Percentiles rank a stretch among this genome's conserved stretches.
Evolutionary conservation across 2,888 invertebrate genomes (phyloP).

Genomic region (Tetanocera ferruginea): DNA sequence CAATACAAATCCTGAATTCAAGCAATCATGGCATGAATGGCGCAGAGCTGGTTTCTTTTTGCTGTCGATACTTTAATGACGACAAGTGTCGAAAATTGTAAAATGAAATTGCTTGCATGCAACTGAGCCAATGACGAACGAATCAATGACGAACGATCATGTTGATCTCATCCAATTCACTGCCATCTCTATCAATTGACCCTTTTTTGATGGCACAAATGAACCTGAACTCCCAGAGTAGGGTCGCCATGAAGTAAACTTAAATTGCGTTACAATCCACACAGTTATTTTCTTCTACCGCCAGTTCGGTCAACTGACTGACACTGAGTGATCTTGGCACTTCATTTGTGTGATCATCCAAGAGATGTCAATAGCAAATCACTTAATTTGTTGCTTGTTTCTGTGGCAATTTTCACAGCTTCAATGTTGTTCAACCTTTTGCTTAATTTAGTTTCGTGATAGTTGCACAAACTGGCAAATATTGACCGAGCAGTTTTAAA

Average conservation of each 20-base stretch:
- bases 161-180: slow-evolving; percentile 22
- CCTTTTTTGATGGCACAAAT: slow-evolving; percentile 20
- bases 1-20: slow-evolving; percentile 8
- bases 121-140: not conserved
- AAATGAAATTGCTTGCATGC: slow-evolving; percentile 17
- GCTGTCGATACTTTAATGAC: slow-evolving; percentile 55
- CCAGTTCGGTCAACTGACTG: slow-evolving; percentile 22
- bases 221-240: slow-evolving; percentile 50
- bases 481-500: not conserved
- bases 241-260: slow-evolving; percentile 53
- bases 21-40: not conserved
- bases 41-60: slow-evolving; percentile 48
- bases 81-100: slow-evolving; percentile 56
- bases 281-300: not conserved
- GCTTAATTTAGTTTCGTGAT: not conserved
- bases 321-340: slow-evolving; percentile 62
- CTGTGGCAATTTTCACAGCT: slow-evolving; percentile 55
- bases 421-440: not conserved
- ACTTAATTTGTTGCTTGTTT: slow-evolving; percentile 58
- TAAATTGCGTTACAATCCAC: not conserved
- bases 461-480: not conserved
- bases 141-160: not conserved
- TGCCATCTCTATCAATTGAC: slow-evolving; percentile 3
- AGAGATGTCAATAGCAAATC: slow-evolving; percentile 63
- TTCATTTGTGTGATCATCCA: slow-evolving; percentile 51